Evolutionary conservation across 1,140 invertebrate genomes (phyloP).

Genomic region (Periplaneta americana): DNA sequence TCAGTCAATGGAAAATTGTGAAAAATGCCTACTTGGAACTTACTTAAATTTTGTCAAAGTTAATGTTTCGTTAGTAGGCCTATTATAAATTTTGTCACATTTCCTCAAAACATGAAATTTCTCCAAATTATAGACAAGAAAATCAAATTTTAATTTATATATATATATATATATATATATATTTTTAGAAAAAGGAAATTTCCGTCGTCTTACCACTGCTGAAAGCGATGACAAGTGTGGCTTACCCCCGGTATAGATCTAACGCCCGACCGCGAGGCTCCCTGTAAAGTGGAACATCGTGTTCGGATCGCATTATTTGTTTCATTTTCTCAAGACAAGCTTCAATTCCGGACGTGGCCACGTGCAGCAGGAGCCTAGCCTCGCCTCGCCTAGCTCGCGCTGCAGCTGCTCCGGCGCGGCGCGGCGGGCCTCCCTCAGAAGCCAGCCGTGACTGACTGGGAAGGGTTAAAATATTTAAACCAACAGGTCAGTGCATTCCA

Average conservation of each 20-base stretch:
- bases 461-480: not conserved
- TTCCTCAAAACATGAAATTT: too few species aligned
- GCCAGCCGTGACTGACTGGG: not conserved
- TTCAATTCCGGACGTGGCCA: not conserved
- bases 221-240: too few species aligned
- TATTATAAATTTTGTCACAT: too few species aligned
- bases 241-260: not conserved
- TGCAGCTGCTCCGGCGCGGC: not conserved
- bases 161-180: too few species aligned
- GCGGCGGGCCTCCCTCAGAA: not conserved
- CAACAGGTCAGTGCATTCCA: not conserved
- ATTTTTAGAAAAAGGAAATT: too few species aligned
- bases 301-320: not conserved
- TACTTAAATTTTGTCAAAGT: too few species aligned
- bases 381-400: not conserved
- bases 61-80: too few species aligned
- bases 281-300: not conserved
- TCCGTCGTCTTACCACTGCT: too few species aligned
- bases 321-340: not conserved
- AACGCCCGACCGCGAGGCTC: not conserved
- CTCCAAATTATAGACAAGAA: too few species aligned
- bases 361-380: not conserved
- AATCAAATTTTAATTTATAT: too few species aligned
- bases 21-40: too few species aligned
- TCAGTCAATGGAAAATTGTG: too few species aligned